A percentile compares a stretch with the other conserved stretches of the same genome.
Evolutionary conservation across 2,113 vertebrate genomes (phyloP).

Genomic region (Alligator mississippiensis): DNA sequence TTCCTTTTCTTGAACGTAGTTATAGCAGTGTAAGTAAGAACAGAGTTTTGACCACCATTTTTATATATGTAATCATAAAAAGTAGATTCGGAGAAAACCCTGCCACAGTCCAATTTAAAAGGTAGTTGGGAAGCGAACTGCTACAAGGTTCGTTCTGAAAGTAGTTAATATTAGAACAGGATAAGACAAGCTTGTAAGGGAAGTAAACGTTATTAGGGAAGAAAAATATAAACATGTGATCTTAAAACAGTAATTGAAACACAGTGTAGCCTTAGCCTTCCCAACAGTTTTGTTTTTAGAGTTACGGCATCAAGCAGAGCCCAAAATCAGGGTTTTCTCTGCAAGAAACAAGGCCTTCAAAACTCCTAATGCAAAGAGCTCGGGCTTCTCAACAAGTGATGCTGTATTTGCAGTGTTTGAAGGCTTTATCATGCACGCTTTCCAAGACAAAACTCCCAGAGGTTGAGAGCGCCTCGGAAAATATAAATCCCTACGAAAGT

Average conservation of each 20-base stretch:
- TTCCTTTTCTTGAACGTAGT: neutral
- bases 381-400: neutral
- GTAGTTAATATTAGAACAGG: neutral
- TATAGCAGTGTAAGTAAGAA: neutral
- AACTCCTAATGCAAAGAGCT: accelerated
- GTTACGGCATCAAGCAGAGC: neutral
- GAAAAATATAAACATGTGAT: too few species aligned
- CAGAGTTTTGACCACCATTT: neutral
- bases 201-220: neutral
- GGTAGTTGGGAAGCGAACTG: neutral
- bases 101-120: neutral
- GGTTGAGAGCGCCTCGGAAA: neutral
- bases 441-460: accelerated
- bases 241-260: too few species aligned
- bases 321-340: neutral
- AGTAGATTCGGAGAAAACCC: neutral
- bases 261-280: too few species aligned
- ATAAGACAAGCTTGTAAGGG: neutral
- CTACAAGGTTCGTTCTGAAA: neutral
- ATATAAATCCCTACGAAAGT: neutral
- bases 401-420: accelerated
- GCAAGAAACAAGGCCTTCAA: neutral
- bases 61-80: neutral
- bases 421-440: neutral
- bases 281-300: too few species aligned